These are phyloP conservation scores for Coilia nasus DNA, from an alignment of 2,797 vertebrate genomes.

Conservation along the genomic window DNA sequence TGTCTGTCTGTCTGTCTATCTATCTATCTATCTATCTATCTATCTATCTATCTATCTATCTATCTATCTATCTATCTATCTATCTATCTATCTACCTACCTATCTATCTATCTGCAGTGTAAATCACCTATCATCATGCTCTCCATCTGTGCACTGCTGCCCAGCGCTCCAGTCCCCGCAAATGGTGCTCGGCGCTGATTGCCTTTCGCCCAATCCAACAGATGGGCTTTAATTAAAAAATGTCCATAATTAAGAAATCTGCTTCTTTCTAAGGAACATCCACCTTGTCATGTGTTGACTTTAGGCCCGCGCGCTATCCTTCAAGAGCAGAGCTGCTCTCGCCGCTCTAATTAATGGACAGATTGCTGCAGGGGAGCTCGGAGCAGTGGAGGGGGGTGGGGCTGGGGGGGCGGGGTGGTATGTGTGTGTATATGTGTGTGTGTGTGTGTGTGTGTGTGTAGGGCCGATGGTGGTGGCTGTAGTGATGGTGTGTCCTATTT, in stretches of 20 bases:
- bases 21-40: constrained; percentile 24
- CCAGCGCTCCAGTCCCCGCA: neutral
- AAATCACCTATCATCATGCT: neutral
- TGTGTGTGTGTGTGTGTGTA: too few species aligned
- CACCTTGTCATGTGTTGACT: constrained; percentile 30
- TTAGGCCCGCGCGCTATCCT: constrained; percentile 16
- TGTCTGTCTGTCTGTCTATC: neutral
- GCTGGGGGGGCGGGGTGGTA: neutral
- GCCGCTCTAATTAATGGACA: constrained; percentile 35
- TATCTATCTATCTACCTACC: neutral
- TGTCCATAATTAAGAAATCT: constrained; percentile 51
- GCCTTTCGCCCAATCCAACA: constrained; percentile 35
- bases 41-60: constrained; percentile 14
- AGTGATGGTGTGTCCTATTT: neutral
- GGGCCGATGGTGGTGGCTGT: neutral
- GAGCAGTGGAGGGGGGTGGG: neutral
- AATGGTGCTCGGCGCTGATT: constrained; percentile 33
- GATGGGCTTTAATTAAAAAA: constrained; percentile 55
- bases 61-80: neutral
- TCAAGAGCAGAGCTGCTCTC: neutral
- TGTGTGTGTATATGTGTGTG: neutral
- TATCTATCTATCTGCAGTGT: neutral
- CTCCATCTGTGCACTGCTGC: neutral
- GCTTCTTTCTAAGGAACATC: constrained; percentile 33
- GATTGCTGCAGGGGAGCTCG: constrained; percentile 18